Base-by-base conservation (phyloP, 2,113 vertebrate genomes). In the Amblyopsis rosae region DNA sequence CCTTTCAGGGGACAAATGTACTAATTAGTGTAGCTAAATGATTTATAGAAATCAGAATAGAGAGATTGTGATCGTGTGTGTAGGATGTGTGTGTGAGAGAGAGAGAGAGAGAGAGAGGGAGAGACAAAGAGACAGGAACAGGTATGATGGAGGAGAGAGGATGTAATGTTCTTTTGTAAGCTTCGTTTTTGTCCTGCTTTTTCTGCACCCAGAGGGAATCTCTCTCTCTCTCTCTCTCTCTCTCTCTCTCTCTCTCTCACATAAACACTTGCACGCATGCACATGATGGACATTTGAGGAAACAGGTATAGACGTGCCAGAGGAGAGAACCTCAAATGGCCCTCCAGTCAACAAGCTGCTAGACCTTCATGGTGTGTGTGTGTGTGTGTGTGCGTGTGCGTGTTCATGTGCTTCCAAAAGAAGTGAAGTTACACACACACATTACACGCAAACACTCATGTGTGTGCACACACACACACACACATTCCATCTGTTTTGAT, bases 1-100 rank as follows among this genome's bases (percentile, higher is more conserved):
- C 77, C 79, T 59, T 73, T 83, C 71, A 76, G 80, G 86, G 82
- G 80, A 80, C 79, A 82, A 72, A 79, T 73, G 83, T 76, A 72
- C 67, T 87, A 88, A 90, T 90, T 88, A 88, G 77, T 59, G 76
- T 72, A 33, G 17, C 62, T 82, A 72, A 82, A 88, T 82, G 84
- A 88, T 86, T 82, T 65, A 87, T 79, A 82, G 78, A 69, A 81
- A 73, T 79, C 72, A 61, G 68, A 76, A 73, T 58, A 64, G 53
- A 46, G 35, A 55, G 53, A 26, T 15, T 16, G 48, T 16, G 63
- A 35, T 54, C 56, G 61, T 26, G 56, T 16, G 57, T n/a, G 10
- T 19, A 13, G 58, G 56, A 62, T 62, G 63, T 72, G 62, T 50
- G 63, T 12, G 33, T 6, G 35, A 7, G 35, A 7, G 35, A 41